Base-by-base conservation (phyloP, 1,140 invertebrate species). In the Calephelis virginiensis region DNA sequence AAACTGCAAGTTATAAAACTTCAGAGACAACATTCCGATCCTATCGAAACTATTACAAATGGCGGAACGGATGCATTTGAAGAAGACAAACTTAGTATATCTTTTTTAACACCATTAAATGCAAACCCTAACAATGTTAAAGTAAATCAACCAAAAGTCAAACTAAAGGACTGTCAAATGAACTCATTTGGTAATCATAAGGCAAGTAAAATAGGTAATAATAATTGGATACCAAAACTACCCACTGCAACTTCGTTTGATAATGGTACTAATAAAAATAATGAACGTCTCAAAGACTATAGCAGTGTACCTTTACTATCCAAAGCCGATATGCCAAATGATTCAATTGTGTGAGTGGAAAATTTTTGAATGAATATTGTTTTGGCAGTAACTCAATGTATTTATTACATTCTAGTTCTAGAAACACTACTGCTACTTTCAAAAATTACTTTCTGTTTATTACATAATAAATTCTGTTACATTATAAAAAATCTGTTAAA, bases 221-320 rank as follows among this genome's bases (percentile, higher is more conserved):
- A 92, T 63, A 91, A 91, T 77, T 92, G 89, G 88, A 83, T 91
- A 64, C 76, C 88, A 6, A 89, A 89, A 65, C 67, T 92, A 40
- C 80, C 89, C 0, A 85, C 86, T 13, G 86, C 90, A 0, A 91
- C 82, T 71, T 91, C 89, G 37, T 91, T 91, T 62, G 89, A 91
- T 47, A 85, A 86, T 65, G 82, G 82, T 7, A 69, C 81, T 50
- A 86, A 75, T 53, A 91, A 86, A 66, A 73, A 68, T 11, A 83
- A 72, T 28, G 86, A 90, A 49, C 71, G 77, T 69, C 74, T 90
- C 5, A 89, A 90, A 74, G 90, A 92, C 66, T 91, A 90, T 28
- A 89, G 88, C 61, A 91, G 89, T 73, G 86, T 91, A 45, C 90
- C 90, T 5, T 70, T 92, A 53, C 67, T 92, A 37, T 83, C 86